Base-by-base conservation (phyloP, 2,113 vertebrate genomes). In the Prionailurus bengalensis region DNA sequence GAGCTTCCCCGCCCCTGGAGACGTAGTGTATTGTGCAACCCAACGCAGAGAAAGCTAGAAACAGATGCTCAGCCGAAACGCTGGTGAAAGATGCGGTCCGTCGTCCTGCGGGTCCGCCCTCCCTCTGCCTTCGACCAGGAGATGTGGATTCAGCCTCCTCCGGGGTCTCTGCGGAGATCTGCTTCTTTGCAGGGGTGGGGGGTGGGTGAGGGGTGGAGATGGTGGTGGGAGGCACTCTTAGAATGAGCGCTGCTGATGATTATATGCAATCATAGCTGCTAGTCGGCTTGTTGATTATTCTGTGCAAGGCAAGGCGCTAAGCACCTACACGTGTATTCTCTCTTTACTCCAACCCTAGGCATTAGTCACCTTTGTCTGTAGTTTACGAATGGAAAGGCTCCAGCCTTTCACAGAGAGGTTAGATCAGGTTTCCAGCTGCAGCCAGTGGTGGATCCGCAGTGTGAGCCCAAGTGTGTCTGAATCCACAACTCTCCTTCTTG, bases 201-300 rank as follows among this genome's bases (percentile, higher is more conserved):
- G 0, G 10, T 45, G 82, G 51, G 11, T 21, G 17, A 36, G 2
- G 13, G 0, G 10, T 45, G 45, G n/a, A 4, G 66, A 0, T 11
- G 3, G 5, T 19, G 61, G 14, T 2, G 17, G 66, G 27, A 63
- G 31, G 19, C 17, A 73, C 0, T 23, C 58, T 23, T 31, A 19
- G 36, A 76, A n/a, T 3, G 11, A 81, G 9, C 12, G 2, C 45
- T n/a, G 58, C 42, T n/a, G 31, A 15, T 31, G 5, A 21, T 76
- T 27, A 4, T 27, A 0, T 48, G 79, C 45, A 88, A 11, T 36
- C 13, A 33, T 2, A 63, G 7, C 16, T 45, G 65, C 42, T 58
- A 2, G 55, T 36, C 25, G 13, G 10, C 3, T 17, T 45, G 42
- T 29, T 27, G 11, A 90, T 87, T 80, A 31, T 51, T 81, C 36